Base-by-base conservation (phyloP, 35 echinoderm and acorn worm species). In the Chiridota heheva region DNA sequence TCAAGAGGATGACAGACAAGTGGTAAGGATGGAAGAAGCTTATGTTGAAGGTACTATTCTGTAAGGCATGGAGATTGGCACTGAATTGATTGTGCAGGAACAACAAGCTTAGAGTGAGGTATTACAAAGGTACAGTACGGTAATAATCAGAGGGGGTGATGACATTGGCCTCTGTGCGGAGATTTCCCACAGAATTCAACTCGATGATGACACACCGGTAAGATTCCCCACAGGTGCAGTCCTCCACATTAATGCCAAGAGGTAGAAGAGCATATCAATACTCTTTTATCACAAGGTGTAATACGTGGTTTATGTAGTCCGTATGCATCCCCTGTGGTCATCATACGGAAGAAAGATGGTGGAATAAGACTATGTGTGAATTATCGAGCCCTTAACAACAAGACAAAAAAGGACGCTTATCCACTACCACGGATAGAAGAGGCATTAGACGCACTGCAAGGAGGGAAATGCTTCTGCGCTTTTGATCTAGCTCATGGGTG, bases 371-470 rank as follows among this genome's bases (percentile, higher is more conserved):
- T 76, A 24, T 90, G 88, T 42, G 72, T 90, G 1, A 72, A 91
- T 40, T 80, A 76, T 39, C 62, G 78, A 17, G 59, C 36, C 8
- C 47, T 78, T 1, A 85, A 90, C 71, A 57, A 66, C n/a, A 77
- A 85, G 29, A 84, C 81, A 27, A 31, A 45, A 18, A 74, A 64
- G 31, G 88, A 90, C 60, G 79, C 87, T 10, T 83, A 75, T 39
- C 79, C 78, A n/a, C 30, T 83, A 10, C 87, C 87, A 0, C 69
- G 70, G 24, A 90, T 90, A 59, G 78, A 83, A 40, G 78, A 90
- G 48, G 59, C 87, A 0, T 22, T 90, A 27, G 77, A 89, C 17
- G 78, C 51, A n/a, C 31, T 82, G 5, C 60, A 47, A 17, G 63
- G 35, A 25, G 38, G 36, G 46, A 67, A 38, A n/a, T n/a, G n/a